Evolutionary conservation across 2,113 vertebrate species (phyloP).

Genomic region (Ceyx margarethae): DNA sequence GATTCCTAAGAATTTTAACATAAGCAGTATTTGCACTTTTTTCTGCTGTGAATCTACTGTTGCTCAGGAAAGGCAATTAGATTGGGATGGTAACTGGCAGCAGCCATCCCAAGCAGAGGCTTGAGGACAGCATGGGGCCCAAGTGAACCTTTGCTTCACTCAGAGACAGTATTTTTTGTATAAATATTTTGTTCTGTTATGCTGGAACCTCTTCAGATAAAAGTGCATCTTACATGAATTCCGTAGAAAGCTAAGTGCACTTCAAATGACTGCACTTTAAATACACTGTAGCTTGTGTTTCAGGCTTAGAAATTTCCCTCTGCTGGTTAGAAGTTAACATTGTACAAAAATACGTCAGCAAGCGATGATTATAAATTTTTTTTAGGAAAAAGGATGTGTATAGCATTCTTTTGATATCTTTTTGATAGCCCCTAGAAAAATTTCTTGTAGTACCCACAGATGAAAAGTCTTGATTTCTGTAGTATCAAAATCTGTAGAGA

Average conservation of each 20-base stretch:
- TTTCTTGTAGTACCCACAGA: not conserved
- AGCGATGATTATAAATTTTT: not conserved
- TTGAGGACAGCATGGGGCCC: not conserved
- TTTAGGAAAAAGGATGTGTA: not conserved
- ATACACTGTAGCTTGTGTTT: not conserved
- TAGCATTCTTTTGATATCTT: too few species aligned
- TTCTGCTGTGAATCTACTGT: not conserved
- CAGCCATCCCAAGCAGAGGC: not conserved
- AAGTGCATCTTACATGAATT: not conserved
- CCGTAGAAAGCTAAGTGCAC: not conserved
- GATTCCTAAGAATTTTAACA: not conserved
- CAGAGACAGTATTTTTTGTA: not conserved
- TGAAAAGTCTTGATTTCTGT: not conserved
- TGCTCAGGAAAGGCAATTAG: fast-evolving
- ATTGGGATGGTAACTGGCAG: not conserved
- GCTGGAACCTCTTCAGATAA: not conserved
- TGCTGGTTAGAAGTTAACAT: not conserved
- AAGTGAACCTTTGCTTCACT: not conserved
- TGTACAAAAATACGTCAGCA: not conserved
- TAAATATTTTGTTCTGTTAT: not conserved
- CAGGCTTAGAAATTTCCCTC: not conserved
- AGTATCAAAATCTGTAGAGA: not conserved
- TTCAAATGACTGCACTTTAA: not conserved
- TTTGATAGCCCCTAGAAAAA: not conserved
- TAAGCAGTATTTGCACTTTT: not conserved